These are phyloP conservation scores for Lasioglossum villosulum DNA, from an alignment of 2,888 invertebrate species.

Conservation along the genomic window DNA sequence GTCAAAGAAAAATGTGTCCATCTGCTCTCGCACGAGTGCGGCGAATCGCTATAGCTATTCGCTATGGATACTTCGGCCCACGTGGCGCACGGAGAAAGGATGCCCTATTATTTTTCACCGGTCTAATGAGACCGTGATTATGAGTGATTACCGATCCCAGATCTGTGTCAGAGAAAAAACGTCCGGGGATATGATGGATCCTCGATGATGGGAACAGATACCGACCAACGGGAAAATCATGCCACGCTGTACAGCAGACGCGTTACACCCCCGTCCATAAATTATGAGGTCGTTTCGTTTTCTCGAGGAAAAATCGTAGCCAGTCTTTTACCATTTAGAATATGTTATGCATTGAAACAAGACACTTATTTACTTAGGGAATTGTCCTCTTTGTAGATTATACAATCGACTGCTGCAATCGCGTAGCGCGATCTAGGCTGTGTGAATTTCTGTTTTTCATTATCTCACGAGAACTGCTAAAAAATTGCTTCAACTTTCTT, in stretches of 20 bases:
- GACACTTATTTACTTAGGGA: too few relatives aligned
- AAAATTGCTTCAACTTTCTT: neutral
- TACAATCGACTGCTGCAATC: too few relatives aligned
- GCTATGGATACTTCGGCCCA: conserved; percentile 15
- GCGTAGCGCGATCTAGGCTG: too few relatives aligned
- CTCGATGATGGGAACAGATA: conserved; percentile 1
- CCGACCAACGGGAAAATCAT: neutral
- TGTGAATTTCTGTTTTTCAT: too few relatives aligned
- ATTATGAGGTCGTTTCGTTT: neutral
- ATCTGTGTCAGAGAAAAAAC: conserved; percentile 21
- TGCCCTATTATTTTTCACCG: conserved; percentile 33
- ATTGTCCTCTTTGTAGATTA: too few relatives aligned
- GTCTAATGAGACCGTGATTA: conserved; percentile 35
- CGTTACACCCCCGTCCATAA: neutral
- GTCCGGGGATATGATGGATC: neutral
- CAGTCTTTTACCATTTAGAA: too few relatives aligned
- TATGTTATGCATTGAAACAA: too few relatives aligned
- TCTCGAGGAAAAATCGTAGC: too few relatives aligned
- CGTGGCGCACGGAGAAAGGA: conserved; percentile 3
- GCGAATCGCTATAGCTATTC: neutral
- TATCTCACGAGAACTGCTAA: too few relatives aligned
- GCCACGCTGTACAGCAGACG: neutral
- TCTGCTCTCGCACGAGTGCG: conserved; percentile 44
- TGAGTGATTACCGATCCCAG: conserved; percentile 31
- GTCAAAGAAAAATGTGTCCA: conserved; percentile 67